Conservation (phyloP, 2,888 invertebrate species). For the Caenorhabditis macrosperma region DNA sequence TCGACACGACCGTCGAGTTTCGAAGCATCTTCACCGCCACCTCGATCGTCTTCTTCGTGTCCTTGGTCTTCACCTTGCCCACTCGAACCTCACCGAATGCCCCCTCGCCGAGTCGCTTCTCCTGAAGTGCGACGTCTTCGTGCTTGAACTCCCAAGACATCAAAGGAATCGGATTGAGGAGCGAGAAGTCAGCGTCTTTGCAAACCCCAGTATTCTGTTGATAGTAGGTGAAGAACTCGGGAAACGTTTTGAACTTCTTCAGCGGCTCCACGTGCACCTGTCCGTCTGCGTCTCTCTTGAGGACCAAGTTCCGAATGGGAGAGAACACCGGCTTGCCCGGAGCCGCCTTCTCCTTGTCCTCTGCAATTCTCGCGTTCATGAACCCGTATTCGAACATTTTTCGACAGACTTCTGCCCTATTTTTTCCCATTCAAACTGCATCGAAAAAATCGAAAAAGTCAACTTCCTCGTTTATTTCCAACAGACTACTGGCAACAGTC, state of each 20-base stretch:
- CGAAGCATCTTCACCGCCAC: constrained; percentile 47
- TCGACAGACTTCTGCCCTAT: too few species aligned
- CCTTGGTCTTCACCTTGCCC: constrained; percentile 26
- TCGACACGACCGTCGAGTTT: constrained; percentile 19
- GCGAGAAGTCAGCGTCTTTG: constrained; percentile 35
- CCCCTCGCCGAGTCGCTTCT: constrained; percentile 34
- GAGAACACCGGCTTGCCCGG: constrained; percentile 4
- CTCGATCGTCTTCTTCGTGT: constrained; percentile 20
- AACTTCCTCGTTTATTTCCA: too few species aligned
- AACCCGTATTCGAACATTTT: too few species aligned
- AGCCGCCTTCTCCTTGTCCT: constrained; percentile 13
- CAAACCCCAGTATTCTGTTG: constrained; percentile 25
- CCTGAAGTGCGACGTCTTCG: constrained; percentile 16
- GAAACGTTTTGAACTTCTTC: constrained; percentile 35
- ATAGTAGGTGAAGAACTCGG: constrained; percentile 28
- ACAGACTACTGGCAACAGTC: too few species aligned
- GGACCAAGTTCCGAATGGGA: constrained; percentile 33
- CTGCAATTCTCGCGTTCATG: constrained; percentile 5
- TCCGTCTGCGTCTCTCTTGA: constrained; percentile 38
- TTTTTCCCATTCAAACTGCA: too few species aligned
- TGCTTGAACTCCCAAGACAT: constrained; percentile 35
- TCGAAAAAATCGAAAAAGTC: too few species aligned
- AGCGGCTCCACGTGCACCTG: constrained; percentile 15
- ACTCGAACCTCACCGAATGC: constrained; percentile 48
- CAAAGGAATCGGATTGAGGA: constrained; percentile 18